Evolutionary conservation across 2,113 vertebrate species (phyloP).

Genomic region (Phaethornis superciliosus): DNA sequence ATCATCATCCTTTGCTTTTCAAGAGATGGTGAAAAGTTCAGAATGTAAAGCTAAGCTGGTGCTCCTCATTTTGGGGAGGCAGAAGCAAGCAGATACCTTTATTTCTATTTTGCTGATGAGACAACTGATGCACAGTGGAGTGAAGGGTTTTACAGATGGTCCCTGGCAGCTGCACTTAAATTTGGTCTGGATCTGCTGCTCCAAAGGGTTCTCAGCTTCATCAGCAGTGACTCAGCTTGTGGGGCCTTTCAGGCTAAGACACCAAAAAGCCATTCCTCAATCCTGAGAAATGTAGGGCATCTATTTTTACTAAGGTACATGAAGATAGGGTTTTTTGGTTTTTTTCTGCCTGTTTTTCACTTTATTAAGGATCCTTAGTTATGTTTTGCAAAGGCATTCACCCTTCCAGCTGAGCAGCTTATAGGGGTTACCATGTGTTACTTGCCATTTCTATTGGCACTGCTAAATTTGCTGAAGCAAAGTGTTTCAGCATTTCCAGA

Average conservation of each 20-base stretch:
- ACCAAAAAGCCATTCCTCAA: background rate
- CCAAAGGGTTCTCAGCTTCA: background rate
- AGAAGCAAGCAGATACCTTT: background rate
- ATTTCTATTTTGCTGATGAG: background rate
- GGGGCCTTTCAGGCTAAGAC: background rate
- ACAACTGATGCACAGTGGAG: background rate
- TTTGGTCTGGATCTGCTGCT: background rate
- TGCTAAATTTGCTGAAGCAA: slow-evolving; percentile 2
- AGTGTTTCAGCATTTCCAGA: background rate
- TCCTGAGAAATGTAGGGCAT: slow-evolving; percentile 8
- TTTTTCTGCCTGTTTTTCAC: background rate
- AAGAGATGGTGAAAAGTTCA: background rate
- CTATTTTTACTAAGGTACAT: slow-evolving; percentile 21
- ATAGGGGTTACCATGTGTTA: background rate
- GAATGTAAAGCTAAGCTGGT: background rate
- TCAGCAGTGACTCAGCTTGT: background rate
- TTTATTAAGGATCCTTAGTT: background rate
- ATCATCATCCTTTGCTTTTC: background rate
- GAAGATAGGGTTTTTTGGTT: background rate
- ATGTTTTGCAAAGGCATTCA: background rate
- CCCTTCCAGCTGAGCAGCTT: background rate
- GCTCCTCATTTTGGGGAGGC: background rate
- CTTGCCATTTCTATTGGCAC: background rate
- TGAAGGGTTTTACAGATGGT: background rate
- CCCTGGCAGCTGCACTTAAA: background rate